Evolutionary conservation across 1,140 invertebrate species (phyloP).

Genomic region (Temnothorax longispinosus): DNA sequence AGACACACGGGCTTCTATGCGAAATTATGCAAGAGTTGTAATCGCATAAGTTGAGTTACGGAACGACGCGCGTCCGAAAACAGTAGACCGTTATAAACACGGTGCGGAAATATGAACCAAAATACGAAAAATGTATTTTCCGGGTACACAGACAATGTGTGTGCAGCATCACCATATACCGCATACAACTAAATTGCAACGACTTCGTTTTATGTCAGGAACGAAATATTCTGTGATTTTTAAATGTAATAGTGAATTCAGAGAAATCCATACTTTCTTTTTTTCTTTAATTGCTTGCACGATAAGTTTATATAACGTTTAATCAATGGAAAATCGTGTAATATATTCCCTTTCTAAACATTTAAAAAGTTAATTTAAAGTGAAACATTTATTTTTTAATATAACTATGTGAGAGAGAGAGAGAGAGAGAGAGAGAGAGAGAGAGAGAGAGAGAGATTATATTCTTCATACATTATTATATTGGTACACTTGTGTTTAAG

Average conservation of each 20-base stretch:
- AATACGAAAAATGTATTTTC: constrained; percentile 23
- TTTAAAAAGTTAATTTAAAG: background rate
- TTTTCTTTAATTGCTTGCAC: background rate
- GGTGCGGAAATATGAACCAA: background rate
- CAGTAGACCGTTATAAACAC: background rate
- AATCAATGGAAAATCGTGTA: background rate
- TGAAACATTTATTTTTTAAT: background rate
- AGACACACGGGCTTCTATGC: constrained; percentile 11
- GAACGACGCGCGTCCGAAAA: background rate
- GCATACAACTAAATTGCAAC: background rate
- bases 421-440: background rate
- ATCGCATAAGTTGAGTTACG: constrained; percentile 20
- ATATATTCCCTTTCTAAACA: background rate
- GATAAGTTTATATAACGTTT: background rate
- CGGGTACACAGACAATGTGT: too few relatives aligned
- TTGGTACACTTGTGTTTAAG: background rate
- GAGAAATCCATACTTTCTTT: background rate
- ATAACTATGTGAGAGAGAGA: background rate
- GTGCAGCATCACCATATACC: background rate
- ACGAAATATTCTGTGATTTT: background rate
- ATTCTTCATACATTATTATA: background rate
- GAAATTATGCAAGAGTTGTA: constrained; percentile 60
- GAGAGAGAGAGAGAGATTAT: background rate
- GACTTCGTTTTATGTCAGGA: background rate
- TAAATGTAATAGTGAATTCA: background rate